Evolutionary conservation across 2,113 vertebrate species (phyloP).

Genomic region (Perca schrenkii): DNA sequence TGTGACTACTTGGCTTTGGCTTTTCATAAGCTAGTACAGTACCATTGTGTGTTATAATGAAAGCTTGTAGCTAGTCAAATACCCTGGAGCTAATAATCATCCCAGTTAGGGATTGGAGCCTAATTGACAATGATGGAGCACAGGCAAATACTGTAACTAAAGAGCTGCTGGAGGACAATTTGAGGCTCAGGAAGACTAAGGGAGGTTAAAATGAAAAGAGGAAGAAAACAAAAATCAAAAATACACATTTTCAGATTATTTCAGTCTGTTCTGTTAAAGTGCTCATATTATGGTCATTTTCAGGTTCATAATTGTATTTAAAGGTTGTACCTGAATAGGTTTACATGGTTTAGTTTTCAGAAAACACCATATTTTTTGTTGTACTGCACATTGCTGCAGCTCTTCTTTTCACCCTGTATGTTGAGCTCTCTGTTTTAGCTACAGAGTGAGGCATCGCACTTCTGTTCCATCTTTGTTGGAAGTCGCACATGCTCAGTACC

Average conservation of each 20-base stretch:
- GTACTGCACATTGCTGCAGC: too few species aligned
- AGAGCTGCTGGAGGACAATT: constrained; percentile 12
- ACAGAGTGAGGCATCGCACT: too few species aligned
- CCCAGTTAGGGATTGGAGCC: constrained; percentile 47
- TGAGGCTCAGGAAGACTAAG: constrained; percentile 9
- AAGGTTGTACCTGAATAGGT: too few species aligned
- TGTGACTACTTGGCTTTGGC: constrained; percentile 35
- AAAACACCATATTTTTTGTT: too few species aligned
- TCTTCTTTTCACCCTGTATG: too few species aligned
- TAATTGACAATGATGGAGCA: constrained; percentile 64
- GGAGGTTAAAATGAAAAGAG: background rate
- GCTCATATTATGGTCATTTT: too few species aligned
- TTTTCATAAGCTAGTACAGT: constrained; percentile 33
- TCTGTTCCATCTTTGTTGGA: too few species aligned
- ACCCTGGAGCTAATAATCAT: constrained; percentile 47
- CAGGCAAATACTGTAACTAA: constrained; percentile 25
- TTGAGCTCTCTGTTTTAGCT: too few species aligned
- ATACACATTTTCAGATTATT: background rate
- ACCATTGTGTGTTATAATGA: constrained; percentile 41
- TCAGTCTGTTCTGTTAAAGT: constrained; percentile 5
- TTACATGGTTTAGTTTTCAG: too few species aligned
- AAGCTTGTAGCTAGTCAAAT: constrained; percentile 55
- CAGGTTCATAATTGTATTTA: too few species aligned
- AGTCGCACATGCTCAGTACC: too few species aligned
- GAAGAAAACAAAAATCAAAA: background rate